phyloP scores from a whole-genome alignment of 2,888 invertebrate species.

The Anarsia innoxiella region DNA sequence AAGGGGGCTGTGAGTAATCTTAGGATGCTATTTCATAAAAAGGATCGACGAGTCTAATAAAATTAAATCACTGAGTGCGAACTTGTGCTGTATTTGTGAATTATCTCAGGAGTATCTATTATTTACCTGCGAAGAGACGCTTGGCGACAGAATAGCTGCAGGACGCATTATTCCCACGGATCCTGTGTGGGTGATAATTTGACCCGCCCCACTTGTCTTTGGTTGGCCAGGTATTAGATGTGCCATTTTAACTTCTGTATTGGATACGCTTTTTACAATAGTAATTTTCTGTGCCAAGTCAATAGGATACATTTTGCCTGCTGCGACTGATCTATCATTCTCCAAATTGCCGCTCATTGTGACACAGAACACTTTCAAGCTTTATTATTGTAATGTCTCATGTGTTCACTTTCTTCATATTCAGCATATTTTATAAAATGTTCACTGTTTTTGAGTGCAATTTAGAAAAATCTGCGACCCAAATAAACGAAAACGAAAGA shows the following conservation, averaged over 20 bases:
- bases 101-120: not conserved
- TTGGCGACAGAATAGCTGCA: constrained; percentile 62
- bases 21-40: no score
- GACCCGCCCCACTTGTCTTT: constrained; percentile 50
- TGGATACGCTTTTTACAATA: constrained; percentile 64
- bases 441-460: constrained; percentile 1
- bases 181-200: constrained; percentile 55
- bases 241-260: constrained; percentile 65
- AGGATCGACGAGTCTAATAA: no score
- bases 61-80: no score
- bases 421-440: not conserved
- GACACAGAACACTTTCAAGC: constrained; percentile 13
- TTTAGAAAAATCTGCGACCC: constrained; percentile 10
- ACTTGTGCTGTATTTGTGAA: no score
- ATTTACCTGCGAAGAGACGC: constrained; percentile 59
- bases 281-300: constrained; percentile 72
- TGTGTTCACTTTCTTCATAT: not conserved
- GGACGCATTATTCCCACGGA: constrained; percentile 62
- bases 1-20: no score
- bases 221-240: constrained; percentile 58
- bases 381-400: constrained; percentile 12
- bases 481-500: constrained; percentile 9
- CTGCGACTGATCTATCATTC: constrained; percentile 73
- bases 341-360: constrained; percentile 68
- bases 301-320: constrained; percentile 74